These are phyloP conservation scores for Riparia riparia DNA, from an alignment of 2,113 vertebrate genomes.

Conservation along the genomic window DNA sequence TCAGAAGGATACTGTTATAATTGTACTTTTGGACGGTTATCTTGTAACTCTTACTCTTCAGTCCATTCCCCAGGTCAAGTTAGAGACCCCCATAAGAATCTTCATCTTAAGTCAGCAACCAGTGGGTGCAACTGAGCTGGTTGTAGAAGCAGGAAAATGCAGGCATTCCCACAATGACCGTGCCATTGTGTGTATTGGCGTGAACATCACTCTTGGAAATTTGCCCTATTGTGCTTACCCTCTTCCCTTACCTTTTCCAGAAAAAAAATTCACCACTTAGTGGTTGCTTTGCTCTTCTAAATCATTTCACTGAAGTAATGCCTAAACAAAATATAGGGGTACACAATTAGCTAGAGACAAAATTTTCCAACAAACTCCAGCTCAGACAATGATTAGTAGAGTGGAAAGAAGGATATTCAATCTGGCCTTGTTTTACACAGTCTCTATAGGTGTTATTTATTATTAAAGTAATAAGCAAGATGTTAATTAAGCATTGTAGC, in stretches of 20 bases:
- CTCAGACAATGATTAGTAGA: neutral
- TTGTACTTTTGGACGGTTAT: neutral
- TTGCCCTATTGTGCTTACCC: neutral
- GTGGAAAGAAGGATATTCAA: neutral
- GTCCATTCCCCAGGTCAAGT: neutral
- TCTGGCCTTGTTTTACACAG: neutral
- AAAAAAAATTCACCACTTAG: neutral
- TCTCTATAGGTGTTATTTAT: neutral
- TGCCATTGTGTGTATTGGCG: slow-evolving; percentile 1
- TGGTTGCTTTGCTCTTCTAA: neutral
- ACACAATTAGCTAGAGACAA: neutral
- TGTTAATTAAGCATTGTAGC: neutral
- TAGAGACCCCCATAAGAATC: neutral
- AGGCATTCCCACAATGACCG: neutral
- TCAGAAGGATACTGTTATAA: neutral
- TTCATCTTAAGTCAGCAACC: neutral
- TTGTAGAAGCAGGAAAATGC: neutral
- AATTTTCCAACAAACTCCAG: neutral
- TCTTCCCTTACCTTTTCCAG: neutral
- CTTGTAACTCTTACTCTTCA: neutral
- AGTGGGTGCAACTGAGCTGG: neutral
- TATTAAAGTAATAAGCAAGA: neutral
- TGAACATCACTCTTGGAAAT: neutral
- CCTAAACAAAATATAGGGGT: neutral
- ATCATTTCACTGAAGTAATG: neutral